These are phyloP conservation scores for Varanus salvator DNA, from an alignment of 2,113 vertebrate species.

Conservation along the genomic window DNA sequence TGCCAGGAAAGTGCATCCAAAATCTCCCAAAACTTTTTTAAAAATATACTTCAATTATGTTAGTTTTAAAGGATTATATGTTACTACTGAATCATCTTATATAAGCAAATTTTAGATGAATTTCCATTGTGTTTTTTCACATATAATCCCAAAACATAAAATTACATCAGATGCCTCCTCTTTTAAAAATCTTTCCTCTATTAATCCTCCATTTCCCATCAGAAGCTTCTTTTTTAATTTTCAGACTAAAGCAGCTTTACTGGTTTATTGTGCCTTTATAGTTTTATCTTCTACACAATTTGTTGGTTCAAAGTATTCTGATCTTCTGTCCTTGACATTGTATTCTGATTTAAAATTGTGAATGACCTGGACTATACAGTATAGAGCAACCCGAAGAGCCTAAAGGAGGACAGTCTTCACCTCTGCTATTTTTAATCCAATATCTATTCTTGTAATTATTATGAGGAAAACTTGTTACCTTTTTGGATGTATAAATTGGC, in stretches of 20 bases:
- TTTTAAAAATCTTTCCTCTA: slow-evolving; percentile 56
- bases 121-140: slow-evolving; percentile 66
- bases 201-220: slow-evolving; percentile 73
- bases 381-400: not conserved
- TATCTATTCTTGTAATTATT: not conserved
- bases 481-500: not conserved
- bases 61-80: slow-evolving; percentile 64
- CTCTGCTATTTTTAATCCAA: slow-evolving; percentile 52
- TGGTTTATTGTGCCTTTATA: slow-evolving; percentile 58
- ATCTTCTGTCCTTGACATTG: slow-evolving; percentile 25
- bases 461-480: slow-evolving; percentile 4
- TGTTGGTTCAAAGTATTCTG: slow-evolving; percentile 49
- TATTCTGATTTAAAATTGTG: slow-evolving; percentile 46
- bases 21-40: not conserved
- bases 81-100: slow-evolving; percentile 55
- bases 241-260: slow-evolving; percentile 70
- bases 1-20: not conserved
- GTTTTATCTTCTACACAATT: slow-evolving; percentile 48
- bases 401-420: slow-evolving; percentile 33
- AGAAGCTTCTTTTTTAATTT: slow-evolving; percentile 63
- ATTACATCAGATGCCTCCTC: slow-evolving; percentile 67
- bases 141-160: slow-evolving; percentile 73
- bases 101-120: slow-evolving; percentile 72
- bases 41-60: slow-evolving; percentile 28
- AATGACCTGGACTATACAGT: not conserved